Evolutionary conservation across 2,797 vertebrate species (phyloP), one percentile per base, ranked within the genome.

Genomic region (Atherinosoma microstoma): DNA sequence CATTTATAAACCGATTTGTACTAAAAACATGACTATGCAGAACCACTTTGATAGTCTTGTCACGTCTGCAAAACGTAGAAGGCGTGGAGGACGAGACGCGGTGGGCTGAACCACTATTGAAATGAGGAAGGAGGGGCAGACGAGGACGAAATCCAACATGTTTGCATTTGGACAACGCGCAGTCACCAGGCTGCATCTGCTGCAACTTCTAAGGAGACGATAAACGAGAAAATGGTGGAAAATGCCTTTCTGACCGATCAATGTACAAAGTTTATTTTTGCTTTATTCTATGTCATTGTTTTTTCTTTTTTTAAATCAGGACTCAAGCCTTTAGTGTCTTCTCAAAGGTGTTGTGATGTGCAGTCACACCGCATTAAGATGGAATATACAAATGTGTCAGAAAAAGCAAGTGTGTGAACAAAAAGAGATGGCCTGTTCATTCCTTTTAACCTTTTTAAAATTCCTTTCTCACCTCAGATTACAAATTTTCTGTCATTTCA

Each of bases 11-110:
- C 86, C 70, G 87, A 89, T 87, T 59, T 56, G 64, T 84, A 84
- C 79, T 86, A 49, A 84, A 27, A 92, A 91, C 86, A 84, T 84
- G 92, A 94, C 95, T 96, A 95, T 96, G 94, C 95, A 95, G 94
- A 94, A 94, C 91, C 92, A 94, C 92, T 93, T 73, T 15, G 80
- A 84, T 64, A 78, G 87, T 82, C 80, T 80, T 76, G 77, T 75
- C 79, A 8, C 67, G 79, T 79, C 76, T 85, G 83, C 53, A 73
- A 81, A 64, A 76, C 6, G 20, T 64, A 30, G 49, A 58, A 18
- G 47, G 20, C 30, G 38, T 30, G 47, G 53, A 22, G 65, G 34
- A 20, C 4, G 53, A 76, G 75, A 71, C 53, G 30, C 53, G 16
- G 82, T 78, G 88, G 84, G 75, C 69, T 30, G 63, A 80, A 88